phyloP scores from a whole-genome alignment of 1,140 invertebrate genomes.

The Zaprionus gabonicus region DNA sequence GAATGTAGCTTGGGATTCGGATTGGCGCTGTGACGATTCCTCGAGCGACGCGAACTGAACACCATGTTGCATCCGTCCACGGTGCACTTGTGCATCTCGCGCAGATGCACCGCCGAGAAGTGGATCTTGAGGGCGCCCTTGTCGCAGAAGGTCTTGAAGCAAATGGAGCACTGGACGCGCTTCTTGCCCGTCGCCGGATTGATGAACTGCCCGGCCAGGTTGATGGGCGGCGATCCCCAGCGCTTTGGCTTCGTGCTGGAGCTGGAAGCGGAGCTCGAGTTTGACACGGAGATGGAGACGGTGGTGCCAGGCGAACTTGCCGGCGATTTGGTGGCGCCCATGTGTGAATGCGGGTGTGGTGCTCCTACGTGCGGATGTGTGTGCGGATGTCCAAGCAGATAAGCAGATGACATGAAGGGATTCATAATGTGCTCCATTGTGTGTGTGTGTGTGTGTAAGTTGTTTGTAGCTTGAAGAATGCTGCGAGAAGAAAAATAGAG shows the following conservation, averaged over 20 bases:
- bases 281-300: not conserved
- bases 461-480: not conserved
- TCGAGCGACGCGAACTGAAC: slow-evolving; percentile 90
- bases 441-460: not conserved
- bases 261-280: not conserved
- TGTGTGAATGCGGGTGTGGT: slow-evolving; percentile 3
- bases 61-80: slow-evolving; percentile 92
- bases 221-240: slow-evolving; percentile 88
- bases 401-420: slow-evolving; percentile 75
- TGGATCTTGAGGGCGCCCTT: slow-evolving; percentile 99
- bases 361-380: slow-evolving; percentile 34
- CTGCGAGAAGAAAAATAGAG: slow-evolving; percentile 43
- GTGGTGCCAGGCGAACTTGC: slow-evolving; percentile 64
- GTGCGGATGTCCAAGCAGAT: slow-evolving; percentile 62
- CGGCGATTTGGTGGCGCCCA: slow-evolving; percentile 54
- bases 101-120: slow-evolving; percentile 96
- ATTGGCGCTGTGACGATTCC: slow-evolving; percentile 95
- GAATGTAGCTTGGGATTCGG: slow-evolving; percentile 99
- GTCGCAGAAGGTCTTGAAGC: slow-evolving; percentile 99
- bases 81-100: slow-evolving; percentile 92
- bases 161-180: slow-evolving; percentile 98
- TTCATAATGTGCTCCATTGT: slow-evolving; percentile 81
- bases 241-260: slow-evolving; percentile 65
- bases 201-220: slow-evolving; percentile 94
- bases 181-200: slow-evolving; percentile 97